These are phyloP conservation scores for Chloropsis cyanopogon DNA, from an alignment of 2,113 vertebrate species.

Conservation along the genomic window DNA sequence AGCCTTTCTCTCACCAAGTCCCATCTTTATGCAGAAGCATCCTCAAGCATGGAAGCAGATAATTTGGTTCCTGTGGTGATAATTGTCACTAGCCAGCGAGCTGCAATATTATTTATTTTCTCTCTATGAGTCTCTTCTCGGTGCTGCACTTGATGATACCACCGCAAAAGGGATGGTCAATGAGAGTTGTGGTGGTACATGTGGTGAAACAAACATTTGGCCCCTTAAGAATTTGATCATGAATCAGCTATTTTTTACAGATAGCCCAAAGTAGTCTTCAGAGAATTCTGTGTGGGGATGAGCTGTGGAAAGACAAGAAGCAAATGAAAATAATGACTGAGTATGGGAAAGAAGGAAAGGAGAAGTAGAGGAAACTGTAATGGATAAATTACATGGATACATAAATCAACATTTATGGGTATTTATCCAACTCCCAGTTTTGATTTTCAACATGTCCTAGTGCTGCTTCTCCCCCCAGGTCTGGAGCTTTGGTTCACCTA, in stretches of 20 bases:
- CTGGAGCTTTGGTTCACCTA: neutral
- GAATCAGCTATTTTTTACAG: neutral
- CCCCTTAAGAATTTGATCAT: neutral
- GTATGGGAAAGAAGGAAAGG: neutral
- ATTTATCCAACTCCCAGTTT: neutral
- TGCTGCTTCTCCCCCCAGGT: neutral
- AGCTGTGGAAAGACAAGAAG: neutral
- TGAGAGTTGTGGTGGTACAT: neutral
- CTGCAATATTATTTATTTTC: neutral
- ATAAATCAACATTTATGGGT: neutral
- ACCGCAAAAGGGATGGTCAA: neutral
- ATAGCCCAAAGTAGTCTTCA: neutral
- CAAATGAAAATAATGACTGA: neutral
- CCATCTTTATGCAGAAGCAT: neutral
- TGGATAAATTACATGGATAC: neutral
- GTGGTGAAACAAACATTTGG: neutral
- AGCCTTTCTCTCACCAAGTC: neutral
- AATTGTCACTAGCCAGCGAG: neutral
- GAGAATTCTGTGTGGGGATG: neutral
- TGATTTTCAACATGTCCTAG: neutral
- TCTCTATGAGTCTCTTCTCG: neutral
- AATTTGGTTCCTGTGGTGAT: neutral
- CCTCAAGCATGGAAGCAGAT: neutral
- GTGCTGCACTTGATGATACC: fast-evolving
- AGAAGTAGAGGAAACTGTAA: neutral